Conservation (phyloP, 2,888 invertebrate genomes). For the Acanthoscelides obtectus region DNA sequence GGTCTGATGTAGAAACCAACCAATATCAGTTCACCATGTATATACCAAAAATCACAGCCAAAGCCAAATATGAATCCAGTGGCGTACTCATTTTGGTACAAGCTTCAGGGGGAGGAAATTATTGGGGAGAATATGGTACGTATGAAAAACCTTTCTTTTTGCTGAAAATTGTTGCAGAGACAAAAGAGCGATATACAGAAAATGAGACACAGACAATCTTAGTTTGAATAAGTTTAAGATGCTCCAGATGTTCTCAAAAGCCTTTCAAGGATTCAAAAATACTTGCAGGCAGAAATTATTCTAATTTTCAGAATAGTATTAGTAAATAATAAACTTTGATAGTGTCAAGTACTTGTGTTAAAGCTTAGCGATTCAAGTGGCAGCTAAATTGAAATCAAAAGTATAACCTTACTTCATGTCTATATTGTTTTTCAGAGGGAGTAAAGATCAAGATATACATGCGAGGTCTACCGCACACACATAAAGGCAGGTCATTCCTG, state of each 20-base stretch:
- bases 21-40: slow-evolving; percentile 78
- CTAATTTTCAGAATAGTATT: too few relatives aligned
- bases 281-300: too few relatives aligned
- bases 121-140: slow-evolving; percentile 85
- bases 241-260: too few relatives aligned
- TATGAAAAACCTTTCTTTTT: too few relatives aligned
- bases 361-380: too few relatives aligned
- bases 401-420: not conserved
- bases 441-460: slow-evolving; percentile 82
- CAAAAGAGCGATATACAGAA: too few relatives aligned
- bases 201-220: too few relatives aligned
- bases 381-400: not conserved
- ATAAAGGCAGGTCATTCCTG: slow-evolving; percentile 64
- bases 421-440: slow-evolving; percentile 57
- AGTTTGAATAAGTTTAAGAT: too few relatives aligned
- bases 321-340: too few relatives aligned
- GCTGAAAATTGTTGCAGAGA: too few relatives aligned
- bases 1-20: slow-evolving; percentile 71
- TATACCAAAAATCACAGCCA: slow-evolving; percentile 74
- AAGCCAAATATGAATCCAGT: slow-evolving; percentile 75
- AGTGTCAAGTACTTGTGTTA: too few relatives aligned
- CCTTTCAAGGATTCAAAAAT: too few relatives aligned
- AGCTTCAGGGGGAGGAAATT: slow-evolving; percentile 81
- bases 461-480: slow-evolving; percentile 60
- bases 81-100: slow-evolving; percentile 75